Evolutionary conservation across 2,113 vertebrate species (phyloP), one percentile per base, ranked within the genome.

Genomic region (Calidris pugnax): DNA sequence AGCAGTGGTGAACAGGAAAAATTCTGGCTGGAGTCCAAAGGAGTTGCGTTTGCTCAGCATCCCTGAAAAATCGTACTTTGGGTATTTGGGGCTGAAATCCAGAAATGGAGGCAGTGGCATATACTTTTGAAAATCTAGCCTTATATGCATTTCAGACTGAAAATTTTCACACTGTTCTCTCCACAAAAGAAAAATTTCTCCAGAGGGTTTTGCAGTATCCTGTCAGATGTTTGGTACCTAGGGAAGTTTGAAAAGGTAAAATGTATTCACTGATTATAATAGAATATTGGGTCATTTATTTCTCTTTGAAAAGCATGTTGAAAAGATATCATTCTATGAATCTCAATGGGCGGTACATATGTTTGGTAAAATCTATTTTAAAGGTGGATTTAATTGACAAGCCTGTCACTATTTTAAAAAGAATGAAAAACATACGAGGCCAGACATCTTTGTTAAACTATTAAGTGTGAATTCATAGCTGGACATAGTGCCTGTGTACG

Each of bases 341-440:
- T 93, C 64, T 88, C 68, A 67, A 47, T 67, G 32, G 43, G 57
- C 55, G 77, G 57, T 88, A 66, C 45, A 37, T 77, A 3, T 71
- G 82, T 82, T 92, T 50, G 27, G 68, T 84, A 64, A 95, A 94
- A 89, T 87, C 64, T 78, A 7, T 89, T 90, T 86, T 86, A 93
- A 97, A 93, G 83, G 80, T 85, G 83, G 64, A 72, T 95, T 95
- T 94, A 93, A 94, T 87, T 95, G 90, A 93, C 80, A 89, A 75
- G 71, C 35, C 86, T 93, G 75, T 94, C 90, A 50, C 64, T 85
- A 68, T 76, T 94, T 57, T 0, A 50, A 94, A 87, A 72, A 45
- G 19, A 96, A 96, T 87, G 60, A 90, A 81, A 92, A 90, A 51
- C 94, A 92, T 35, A 84, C 35, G 86, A 92, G 85, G 69, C 30